Evolutionary conservation across 2,113 vertebrate species (phyloP).

Genomic region (Petroica traversi): DNA sequence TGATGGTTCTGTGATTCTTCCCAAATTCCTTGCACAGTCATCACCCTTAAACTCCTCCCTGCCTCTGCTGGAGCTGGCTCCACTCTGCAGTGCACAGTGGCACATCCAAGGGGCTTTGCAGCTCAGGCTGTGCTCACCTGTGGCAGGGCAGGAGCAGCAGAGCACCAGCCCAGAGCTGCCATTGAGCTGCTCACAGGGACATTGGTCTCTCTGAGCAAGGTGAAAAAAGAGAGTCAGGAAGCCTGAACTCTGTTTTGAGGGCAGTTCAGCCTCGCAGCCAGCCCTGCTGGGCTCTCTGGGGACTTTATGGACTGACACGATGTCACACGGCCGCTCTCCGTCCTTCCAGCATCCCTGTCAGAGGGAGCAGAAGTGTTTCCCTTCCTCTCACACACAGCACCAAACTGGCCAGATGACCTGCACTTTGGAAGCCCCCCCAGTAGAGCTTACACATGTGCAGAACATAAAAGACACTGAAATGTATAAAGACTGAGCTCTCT

Average conservation of each 20-base stretch:
- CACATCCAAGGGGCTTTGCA: background rate
- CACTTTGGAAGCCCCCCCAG: background rate
- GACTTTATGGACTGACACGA: fast-evolving
- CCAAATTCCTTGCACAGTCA: background rate
- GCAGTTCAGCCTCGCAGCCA: background rate
- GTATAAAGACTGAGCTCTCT: background rate
- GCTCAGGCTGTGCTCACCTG: background rate
- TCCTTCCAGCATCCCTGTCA: background rate
- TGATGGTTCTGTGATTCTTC: background rate
- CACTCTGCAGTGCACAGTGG: background rate
- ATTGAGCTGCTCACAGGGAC: background rate
- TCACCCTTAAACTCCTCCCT: background rate
- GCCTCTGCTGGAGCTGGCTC: background rate
- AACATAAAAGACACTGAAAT: background rate
- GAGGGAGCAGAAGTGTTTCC: background rate
- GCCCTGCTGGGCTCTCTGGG: background rate
- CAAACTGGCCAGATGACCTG: background rate
- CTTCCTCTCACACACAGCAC: background rate
- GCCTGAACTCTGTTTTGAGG: background rate
- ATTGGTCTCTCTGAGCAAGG: background rate
- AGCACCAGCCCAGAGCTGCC: background rate
- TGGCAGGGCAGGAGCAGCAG: too few species aligned
- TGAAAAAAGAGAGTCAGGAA: background rate
- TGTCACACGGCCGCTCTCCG: background rate
- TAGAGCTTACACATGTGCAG: background rate